phyloP scores from a whole-genome alignment of 2,888 invertebrate species.

The Clitarchus hookeri region DNA sequence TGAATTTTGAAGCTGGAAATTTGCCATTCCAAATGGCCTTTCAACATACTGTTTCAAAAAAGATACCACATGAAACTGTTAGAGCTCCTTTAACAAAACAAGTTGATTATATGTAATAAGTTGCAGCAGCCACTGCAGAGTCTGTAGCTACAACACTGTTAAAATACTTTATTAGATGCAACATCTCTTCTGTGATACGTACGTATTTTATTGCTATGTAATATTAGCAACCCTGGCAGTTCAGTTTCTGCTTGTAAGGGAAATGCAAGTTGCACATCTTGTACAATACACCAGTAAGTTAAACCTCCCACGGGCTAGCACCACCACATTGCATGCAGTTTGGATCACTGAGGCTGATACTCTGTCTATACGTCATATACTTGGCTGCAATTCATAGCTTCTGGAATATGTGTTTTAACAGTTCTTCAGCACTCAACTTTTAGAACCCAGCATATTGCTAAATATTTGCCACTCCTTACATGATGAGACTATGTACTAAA shows the following conservation, averaged over 20 bases:
- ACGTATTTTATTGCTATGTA: slow-evolving; percentile 7
- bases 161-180: neutral
- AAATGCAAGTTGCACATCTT: neutral
- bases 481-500: no score
- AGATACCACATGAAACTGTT: neutral
- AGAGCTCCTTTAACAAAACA: neutral
- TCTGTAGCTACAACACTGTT: neutral
- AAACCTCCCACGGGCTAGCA: no score
- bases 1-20: neutral
- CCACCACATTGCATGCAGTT: no score
- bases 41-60: neutral
- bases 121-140: neutral
- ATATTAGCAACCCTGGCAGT: neutral
- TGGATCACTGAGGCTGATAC: no score
- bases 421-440: no score
- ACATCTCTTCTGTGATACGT: slow-evolving; percentile 6
- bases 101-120: neutral
- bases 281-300: neutral
- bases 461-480: no score
- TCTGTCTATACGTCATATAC: no score
- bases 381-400: no score
- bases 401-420: no score
- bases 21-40: neutral
- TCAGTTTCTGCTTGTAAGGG: neutral
- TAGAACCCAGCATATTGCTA: no score